Evolutionary conservation across 2,888 invertebrate species (phyloP).

Genomic region (Hartigia nigra): DNA sequence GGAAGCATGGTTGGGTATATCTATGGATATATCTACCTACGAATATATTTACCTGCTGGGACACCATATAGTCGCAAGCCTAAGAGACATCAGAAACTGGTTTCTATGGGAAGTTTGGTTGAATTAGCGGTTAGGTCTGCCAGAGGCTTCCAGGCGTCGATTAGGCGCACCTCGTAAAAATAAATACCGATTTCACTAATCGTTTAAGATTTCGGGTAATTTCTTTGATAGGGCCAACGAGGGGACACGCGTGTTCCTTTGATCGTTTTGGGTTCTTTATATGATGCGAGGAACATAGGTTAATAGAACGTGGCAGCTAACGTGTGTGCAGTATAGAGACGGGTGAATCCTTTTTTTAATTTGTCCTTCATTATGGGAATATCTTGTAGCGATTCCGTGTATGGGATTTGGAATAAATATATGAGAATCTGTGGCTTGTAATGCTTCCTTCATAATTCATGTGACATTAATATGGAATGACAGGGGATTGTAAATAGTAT

Average conservation of each 20-base stretch:
- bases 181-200: constrained; percentile 44
- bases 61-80: background rate
- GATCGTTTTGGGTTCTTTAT: background rate
- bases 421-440: background rate
- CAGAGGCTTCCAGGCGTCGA: constrained; percentile 35
- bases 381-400: background rate
- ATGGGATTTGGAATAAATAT: background rate
- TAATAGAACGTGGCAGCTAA: background rate
- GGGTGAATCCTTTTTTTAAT: background rate
- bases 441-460: background rate
- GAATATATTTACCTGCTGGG: background rate
- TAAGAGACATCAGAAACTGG: constrained; percentile 36
- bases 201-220: constrained; percentile 31
- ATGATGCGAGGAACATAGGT: background rate
- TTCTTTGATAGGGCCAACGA: constrained; percentile 10
- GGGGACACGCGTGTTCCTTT: constrained; percentile 9
- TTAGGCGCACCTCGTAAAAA: constrained; percentile 51
- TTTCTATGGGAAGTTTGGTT: constrained; percentile 42
- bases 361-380: background rate
- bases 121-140: constrained; percentile 31
- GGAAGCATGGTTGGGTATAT: background rate
- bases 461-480: background rate
- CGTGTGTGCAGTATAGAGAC: background rate
- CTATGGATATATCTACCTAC: background rate
- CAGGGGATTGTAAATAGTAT: background rate